Evolutionary conservation across 2,888 invertebrate genomes (phyloP), one percentile per base, ranked within the genome.

Genomic region (Bellardia pandia): DNA sequence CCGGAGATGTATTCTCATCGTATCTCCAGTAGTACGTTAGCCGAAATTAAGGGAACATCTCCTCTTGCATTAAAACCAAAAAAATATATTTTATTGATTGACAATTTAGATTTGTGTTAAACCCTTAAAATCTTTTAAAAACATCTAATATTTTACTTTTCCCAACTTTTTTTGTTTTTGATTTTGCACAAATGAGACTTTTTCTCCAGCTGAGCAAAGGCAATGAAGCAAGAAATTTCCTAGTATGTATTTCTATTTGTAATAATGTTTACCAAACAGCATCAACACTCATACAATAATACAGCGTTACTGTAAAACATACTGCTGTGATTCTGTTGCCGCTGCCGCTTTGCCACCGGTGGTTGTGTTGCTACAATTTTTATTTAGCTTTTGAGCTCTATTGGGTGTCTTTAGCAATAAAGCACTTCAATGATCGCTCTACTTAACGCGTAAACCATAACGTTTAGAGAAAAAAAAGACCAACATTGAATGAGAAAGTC

Each of bases 361-460:
- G 58, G 14, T 62, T 69, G 30, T 33, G 56, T 62, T 71, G 45
- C 60, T 37, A 53, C 23, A 64, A 53, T 9, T 66, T 75, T 69
- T 66, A 37, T 69, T 58, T 51, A 72, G 69, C 78, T 83, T 76
- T 80, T 83, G 66, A 58, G 62, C 83, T 86, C 75, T 51, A 83
- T 71, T 76, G 76, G 80, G 76, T 83, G 84, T 81, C 86, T 84
- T 84, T 80, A 68, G 80, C 53, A 83, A 72, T 80, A 77, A 76
- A 86, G 72, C 80, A 76, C 64, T 72, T 60, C 78, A 86, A 72
- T 77, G 84, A 86, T 84, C 77, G 86, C 86, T 86, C 86, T 84
- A 86, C 84, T 84, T 86, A 86, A 84, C 86, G 84, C 86, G 30
- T 84, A 86, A 86, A 86, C 66, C 68, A 81, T 84, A 86, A 81